These are phyloP conservation scores for Lordiphosa fenestrarum DNA, from an alignment of 2,888 invertebrate genomes.

Conservation along the genomic window DNA sequence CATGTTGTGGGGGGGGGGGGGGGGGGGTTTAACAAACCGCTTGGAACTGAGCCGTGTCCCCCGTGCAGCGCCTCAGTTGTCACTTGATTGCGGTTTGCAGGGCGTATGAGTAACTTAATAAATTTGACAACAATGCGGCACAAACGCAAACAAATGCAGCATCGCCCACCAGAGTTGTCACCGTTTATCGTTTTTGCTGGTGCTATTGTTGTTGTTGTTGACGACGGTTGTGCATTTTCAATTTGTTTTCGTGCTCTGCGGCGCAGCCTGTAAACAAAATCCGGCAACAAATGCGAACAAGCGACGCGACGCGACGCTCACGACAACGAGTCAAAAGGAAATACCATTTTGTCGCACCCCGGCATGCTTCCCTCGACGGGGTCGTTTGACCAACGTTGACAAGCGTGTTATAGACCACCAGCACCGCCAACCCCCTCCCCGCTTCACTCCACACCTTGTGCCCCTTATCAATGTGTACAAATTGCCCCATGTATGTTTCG, in stretches of 20 bases:
- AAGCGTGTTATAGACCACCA: constrained; percentile 25
- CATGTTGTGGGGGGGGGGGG: constrained; percentile 31
- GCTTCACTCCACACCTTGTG: constrained; percentile 2
- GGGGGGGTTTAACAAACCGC: constrained; percentile 17
- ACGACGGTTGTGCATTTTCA: constrained; percentile 52
- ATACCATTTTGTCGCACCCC: constrained; percentile 60
- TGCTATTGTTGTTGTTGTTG: constrained; percentile 5
- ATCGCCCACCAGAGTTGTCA: constrained; percentile 47
- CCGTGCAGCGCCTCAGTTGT: constrained; percentile 22
- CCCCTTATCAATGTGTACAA: constrained; percentile 44
- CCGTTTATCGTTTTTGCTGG: constrained; percentile 30
- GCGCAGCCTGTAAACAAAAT: constrained; percentile 72
- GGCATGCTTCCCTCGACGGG: constrained; percentile 23
- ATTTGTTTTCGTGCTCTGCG: constrained; percentile 67
- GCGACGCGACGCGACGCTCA: constrained; percentile 31
- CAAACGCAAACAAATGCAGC: constrained; percentile 61
- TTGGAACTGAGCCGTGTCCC: constrained; percentile 12
- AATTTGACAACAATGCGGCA: constrained; percentile 70
- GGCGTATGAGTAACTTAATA: constrained; percentile 74
- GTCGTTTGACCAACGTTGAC: constrained; percentile 55
- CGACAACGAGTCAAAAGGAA: constrained; percentile 51
- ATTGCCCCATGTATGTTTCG: constrained; percentile 50
- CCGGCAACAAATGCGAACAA: constrained; percentile 69
- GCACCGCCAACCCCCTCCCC: not conserved
- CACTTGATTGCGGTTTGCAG: constrained; percentile 45